Conservation (phyloP, 2,797 vertebrate species). For the Pitangus sulphuratus region DNA sequence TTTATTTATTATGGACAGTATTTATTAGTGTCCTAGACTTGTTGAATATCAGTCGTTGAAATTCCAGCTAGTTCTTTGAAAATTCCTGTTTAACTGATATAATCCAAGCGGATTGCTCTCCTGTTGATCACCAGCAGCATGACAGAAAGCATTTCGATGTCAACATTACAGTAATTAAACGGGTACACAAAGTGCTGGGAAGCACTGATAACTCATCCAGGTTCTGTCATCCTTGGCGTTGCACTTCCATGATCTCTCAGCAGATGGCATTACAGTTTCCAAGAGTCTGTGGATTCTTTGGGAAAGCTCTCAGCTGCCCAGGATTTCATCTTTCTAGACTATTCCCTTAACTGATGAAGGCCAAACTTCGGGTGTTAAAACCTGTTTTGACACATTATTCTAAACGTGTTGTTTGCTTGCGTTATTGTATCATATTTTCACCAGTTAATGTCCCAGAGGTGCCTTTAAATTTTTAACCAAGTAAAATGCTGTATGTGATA, state of each 20-base stretch:
- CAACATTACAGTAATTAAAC: rapidly evolving
- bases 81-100: neutral
- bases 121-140: neutral
- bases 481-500: neutral
- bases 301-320: neutral
- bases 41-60: neutral
- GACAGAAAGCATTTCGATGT: neutral
- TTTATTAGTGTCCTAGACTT: neutral
- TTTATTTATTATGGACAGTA: neutral
- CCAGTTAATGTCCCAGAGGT: neutral
- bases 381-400: neutral
- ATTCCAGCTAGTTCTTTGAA: neutral
- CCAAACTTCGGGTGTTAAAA: neutral
- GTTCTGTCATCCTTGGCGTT: neutral
- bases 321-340: neutral
- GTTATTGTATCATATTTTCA: neutral
- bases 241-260: conserved; percentile 38
- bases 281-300: neutral
- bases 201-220: neutral
- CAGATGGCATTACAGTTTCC: conserved; percentile 53
- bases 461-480: neutral
- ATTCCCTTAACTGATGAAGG: neutral
- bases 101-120: neutral
- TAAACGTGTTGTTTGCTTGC: neutral
- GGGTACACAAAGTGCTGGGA: neutral